Conservation (phyloP, 2,797 vertebrate genomes). For the Luscinia megarhynchos region DNA sequence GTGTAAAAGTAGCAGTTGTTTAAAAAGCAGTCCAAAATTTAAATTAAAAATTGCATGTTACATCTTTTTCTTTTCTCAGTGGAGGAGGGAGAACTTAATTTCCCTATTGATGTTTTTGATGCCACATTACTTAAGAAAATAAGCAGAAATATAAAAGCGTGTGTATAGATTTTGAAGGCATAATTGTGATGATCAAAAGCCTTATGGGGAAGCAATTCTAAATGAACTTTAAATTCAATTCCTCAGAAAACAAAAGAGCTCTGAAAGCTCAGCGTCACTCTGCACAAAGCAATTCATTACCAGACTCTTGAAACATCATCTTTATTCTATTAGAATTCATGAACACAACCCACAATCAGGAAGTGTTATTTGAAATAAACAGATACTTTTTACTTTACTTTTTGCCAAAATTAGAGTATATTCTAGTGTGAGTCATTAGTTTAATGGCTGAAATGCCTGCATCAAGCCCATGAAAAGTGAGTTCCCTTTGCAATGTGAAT, state of each 20-base stretch:
- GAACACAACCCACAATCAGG: background rate
- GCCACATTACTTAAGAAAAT: background rate
- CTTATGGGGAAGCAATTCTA: background rate
- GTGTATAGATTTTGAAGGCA: background rate
- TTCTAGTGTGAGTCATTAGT: background rate
- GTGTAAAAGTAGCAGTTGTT: background rate
- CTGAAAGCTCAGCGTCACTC: background rate
- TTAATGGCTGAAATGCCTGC: background rate
- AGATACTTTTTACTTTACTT: too few relatives aligned
- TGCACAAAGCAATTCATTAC: background rate
- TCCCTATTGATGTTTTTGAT: background rate
- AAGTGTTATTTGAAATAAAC: background rate
- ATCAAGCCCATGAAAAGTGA: background rate
- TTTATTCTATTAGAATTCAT: background rate
- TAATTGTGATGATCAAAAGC: background rate
- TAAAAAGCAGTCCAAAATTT: background rate
- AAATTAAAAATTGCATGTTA: background rate
- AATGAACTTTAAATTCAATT: background rate
- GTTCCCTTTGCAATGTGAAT: background rate
- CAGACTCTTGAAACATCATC: background rate
- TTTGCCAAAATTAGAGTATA: background rate
- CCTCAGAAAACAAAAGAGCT: background rate
- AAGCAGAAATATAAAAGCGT: background rate
- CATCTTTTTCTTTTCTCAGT: background rate
- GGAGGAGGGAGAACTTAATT: background rate